Conservation (phyloP, 2,113 vertebrate genomes). For the Panurus biarmicus region DNA sequence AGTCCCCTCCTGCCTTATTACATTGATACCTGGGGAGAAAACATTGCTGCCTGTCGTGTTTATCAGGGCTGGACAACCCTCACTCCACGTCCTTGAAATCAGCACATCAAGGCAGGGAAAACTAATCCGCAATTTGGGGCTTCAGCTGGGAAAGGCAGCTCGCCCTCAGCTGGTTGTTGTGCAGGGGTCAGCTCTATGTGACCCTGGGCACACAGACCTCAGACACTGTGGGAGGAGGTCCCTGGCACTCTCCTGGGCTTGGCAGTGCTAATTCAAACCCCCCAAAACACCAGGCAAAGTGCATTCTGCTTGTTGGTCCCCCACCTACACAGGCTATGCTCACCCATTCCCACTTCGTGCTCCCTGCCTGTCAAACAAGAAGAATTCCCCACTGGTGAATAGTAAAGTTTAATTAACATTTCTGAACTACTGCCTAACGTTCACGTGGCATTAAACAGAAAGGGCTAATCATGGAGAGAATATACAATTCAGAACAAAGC, state of each 20-base stretch:
- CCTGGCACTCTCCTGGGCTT: neutral
- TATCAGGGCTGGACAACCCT: neutral
- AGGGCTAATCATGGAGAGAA: neutral
- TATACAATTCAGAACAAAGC: neutral
- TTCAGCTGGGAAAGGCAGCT: neutral
- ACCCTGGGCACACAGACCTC: too few species aligned
- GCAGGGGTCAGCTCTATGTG: fast-evolving
- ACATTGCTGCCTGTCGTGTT: neutral
- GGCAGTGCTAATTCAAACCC: neutral
- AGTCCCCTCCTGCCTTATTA: neutral
- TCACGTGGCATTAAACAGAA: neutral
- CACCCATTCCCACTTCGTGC: neutral
- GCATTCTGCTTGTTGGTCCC: neutral
- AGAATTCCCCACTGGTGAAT: neutral
- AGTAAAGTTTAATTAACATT: neutral
- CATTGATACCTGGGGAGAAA: neutral
- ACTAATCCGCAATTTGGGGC: neutral
- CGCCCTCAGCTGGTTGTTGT: neutral
- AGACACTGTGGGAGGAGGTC: neutral
- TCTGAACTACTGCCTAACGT: neutral
- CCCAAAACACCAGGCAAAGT: neutral
- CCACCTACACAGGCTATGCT: neutral
- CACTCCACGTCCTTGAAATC: neutral
- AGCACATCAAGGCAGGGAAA: neutral
- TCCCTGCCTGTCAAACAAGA: neutral